phyloP scores from a whole-genome alignment of 2,888 invertebrate species.

The Cordilura impudica region DNA sequence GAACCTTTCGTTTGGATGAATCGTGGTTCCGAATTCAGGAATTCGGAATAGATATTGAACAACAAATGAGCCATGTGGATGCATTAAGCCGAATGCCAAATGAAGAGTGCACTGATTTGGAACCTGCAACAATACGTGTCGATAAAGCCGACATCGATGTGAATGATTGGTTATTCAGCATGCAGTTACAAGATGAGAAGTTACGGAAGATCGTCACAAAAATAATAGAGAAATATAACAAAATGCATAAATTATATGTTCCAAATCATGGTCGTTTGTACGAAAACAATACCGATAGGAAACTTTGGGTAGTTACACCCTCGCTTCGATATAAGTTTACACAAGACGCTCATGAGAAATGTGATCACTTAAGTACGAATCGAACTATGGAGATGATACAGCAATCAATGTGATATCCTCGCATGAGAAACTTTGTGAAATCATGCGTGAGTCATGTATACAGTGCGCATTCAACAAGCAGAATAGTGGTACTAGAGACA shows the following conservation, averaged over 20 bases:
- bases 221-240: neutral
- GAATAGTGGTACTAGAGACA: constrained; percentile 24
- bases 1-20: constrained; percentile 19
- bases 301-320: constrained; percentile 44
- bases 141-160: neutral
- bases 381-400: constrained; percentile 66
- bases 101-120: neutral
- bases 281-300: neutral
- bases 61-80: constrained; percentile 51
- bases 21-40: constrained; percentile 61
- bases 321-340: constrained; percentile 5
- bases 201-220: neutral
- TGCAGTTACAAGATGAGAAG: neutral
- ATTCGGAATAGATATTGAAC: constrained; percentile 44
- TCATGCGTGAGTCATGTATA: constrained; percentile 69
- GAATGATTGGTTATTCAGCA: neutral
- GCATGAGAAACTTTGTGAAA: constrained; percentile 72
- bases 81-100: neutral
- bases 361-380: constrained; percentile 55
- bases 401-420: constrained; percentile 74
- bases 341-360: constrained; percentile 53
- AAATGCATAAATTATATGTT: neutral
- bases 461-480: constrained; percentile 72
- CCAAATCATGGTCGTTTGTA: neutral
- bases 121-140: neutral